A percentile compares a stretch with the other conserved stretches of the same genome.
phyloP scores from a whole-genome alignment of 2,888 invertebrate genomes.

The Choristoneura rosaceana region DNA sequence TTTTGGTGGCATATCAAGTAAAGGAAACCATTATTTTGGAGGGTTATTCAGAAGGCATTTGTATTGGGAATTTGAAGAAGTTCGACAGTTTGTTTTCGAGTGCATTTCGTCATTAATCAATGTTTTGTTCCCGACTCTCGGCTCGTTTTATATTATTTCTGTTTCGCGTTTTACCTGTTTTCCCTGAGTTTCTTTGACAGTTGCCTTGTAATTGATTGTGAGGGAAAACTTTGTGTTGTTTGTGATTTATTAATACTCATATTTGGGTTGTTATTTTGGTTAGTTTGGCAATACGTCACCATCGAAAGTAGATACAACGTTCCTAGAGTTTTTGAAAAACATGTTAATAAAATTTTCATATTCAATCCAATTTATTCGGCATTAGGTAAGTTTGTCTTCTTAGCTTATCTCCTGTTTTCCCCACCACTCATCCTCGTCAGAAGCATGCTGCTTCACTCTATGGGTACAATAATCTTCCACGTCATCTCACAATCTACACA shows the following conservation, averaged over 20 bases:
- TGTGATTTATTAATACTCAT: constrained; percentile 42
- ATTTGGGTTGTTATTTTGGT: constrained; percentile 14
- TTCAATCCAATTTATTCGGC: too few relatives aligned
- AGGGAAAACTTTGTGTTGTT: constrained; percentile 49
- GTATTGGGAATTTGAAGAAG: constrained; percentile 84
- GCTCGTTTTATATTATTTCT: constrained; percentile 72
- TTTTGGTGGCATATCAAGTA: constrained; percentile 51
- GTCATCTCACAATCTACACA: too few relatives aligned
- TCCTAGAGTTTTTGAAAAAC: not conserved
- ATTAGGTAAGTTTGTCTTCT: not conserved
- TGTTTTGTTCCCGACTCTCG: constrained; percentile 75
- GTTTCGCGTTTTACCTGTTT: constrained; percentile 75
- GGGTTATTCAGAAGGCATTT: constrained; percentile 81
- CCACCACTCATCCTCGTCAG: too few relatives aligned
- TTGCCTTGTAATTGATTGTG: constrained; percentile 81
- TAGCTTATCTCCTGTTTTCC: not conserved
- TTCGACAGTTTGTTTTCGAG: constrained; percentile 85
- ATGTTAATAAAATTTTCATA: too few relatives aligned
- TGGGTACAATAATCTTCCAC: too few relatives aligned
- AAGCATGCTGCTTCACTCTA: too few relatives aligned
- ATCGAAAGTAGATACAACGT: not conserved
- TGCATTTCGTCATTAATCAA: constrained; percentile 85
- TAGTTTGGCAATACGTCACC: not conserved
- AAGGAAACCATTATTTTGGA: constrained; percentile 85
- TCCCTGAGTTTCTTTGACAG: constrained; percentile 72